Evolutionary conservation across 2,113 vertebrate genomes (phyloP).

Genomic region (Paralichthys olivaceus): DNA sequence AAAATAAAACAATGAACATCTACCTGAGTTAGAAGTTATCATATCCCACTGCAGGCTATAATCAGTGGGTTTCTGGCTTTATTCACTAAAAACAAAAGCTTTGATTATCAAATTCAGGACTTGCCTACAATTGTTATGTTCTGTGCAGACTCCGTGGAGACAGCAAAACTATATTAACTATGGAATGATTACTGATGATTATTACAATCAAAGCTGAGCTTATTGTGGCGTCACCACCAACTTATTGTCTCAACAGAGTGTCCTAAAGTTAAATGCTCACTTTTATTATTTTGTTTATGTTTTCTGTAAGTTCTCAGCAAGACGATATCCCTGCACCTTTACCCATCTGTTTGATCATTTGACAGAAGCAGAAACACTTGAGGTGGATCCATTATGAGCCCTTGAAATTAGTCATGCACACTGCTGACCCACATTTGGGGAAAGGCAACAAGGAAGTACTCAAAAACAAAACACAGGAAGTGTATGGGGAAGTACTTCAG

Average conservation of each 20-base stretch:
- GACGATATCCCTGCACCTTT: background rate
- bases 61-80: background rate
- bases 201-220: background rate
- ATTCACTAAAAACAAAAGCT: background rate
- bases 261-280: background rate
- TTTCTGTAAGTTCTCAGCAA: background rate
- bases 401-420: slow-evolving; percentile 62
- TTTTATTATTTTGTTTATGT: background rate
- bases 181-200: background rate
- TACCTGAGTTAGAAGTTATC: too few species aligned
- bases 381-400: slow-evolving; percentile 34
- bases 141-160: background rate
- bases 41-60: background rate
- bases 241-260: background rate
- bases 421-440: slow-evolving; percentile 72
- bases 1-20: background rate
- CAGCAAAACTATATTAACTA: background rate
- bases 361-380: slow-evolving; percentile 39
- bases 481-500: slow-evolving; percentile 49
- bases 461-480: slow-evolving; percentile 55
- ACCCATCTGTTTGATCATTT: slow-evolving; percentile 17
- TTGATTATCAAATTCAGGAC: background rate
- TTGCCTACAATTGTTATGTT: background rate
- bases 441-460: slow-evolving; percentile 66
- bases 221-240: background rate